A percentile compares a stretch with the other conserved stretches of the same genome.
Conservation (phyloP, 37 sponge, comb jelly and placozoan genomes). For the Chondrilla cf. caribensis region DNA sequence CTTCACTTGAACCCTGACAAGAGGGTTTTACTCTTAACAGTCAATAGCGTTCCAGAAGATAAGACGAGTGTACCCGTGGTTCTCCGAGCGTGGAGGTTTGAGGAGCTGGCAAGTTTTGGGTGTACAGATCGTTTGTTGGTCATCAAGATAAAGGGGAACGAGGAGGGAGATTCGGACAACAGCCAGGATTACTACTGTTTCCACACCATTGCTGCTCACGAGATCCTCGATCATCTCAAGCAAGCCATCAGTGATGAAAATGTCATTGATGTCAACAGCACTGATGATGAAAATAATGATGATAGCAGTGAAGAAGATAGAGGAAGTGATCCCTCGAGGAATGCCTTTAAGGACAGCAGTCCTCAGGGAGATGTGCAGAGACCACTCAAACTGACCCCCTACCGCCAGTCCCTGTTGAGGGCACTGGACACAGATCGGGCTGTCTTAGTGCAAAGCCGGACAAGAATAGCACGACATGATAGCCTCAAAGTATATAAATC, state of each 20-base stretch:
- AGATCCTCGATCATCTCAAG: background rate
- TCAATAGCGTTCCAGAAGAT: background rate
- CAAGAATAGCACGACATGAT: background rate
- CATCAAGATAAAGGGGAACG: background rate
- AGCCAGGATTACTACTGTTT: background rate
- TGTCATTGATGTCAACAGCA: background rate
- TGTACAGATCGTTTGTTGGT: background rate
- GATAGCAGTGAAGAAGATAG: conserved; percentile 6
- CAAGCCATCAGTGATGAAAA: background rate
- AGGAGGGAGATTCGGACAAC: background rate
- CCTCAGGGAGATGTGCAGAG: background rate
- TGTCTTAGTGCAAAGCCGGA: background rate
- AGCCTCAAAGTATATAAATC: background rate
- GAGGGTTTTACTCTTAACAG: conserved; percentile 15
- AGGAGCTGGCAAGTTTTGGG: background rate
- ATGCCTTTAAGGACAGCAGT: background rate
- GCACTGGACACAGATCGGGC: background rate
- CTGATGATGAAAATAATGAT: background rate
- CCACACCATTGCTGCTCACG: background rate
- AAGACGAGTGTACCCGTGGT: background rate
- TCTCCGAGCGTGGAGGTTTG: background rate
- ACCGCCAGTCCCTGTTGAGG: background rate
- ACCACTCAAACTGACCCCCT: background rate
- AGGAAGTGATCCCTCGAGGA: background rate
- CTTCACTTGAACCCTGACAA: conserved; percentile 5